Evolutionary conservation across 2,888 invertebrate species (phyloP), one percentile per base, ranked within the genome.

Genomic region (Tinea pellionella): DNA sequence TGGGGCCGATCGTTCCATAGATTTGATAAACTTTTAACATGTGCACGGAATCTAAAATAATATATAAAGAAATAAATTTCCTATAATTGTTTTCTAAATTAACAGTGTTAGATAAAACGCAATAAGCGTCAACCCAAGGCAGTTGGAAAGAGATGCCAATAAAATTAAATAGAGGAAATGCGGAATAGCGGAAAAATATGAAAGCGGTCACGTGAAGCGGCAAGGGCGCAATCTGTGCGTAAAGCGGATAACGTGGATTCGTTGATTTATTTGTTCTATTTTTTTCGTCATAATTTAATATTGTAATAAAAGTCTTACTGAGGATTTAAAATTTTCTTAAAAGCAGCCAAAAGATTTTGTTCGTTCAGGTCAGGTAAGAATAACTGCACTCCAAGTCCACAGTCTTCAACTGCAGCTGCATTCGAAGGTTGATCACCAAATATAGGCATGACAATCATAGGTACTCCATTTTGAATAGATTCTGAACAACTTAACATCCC

Each of bases 401-500:
- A 83, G 60, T 89, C 89, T 69, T 89, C 87, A 0, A 90, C 69
- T 0, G 89, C 81, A 30, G 84, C 86, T 1, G 90, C 89, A 67
- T 91, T 91, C 0, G 88, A 75, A 16, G 87, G 88, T 67, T 91
- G 91, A 65, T 91, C 91, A 8, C 90, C 91, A 42, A 79, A 74
- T 61, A 90, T 78, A 0, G 91, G 91, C 76, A 90, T 87, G 2
- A 89, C 88, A 6, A 91, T 69, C 62, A 89, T 78, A 4, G 91
- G 91, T 2, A 90, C 90, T 9, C 90, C 91, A 61, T 80, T 88
- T 65, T 90, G 88, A 30, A 90, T 83, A 0, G 89, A 89, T 71
- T 91, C 91, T 4, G 86, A 89, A 0, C 88, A 87, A 6, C 91
- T 88, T 59, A 90, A 79, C 70, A 91, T 86, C 1, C 91, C 91